Percentiles rank a stretch among this genome's conserved stretches.
phyloP scores from a whole-genome alignment of 2,797 vertebrate genomes.

The Sebastes nivosus region DNA sequence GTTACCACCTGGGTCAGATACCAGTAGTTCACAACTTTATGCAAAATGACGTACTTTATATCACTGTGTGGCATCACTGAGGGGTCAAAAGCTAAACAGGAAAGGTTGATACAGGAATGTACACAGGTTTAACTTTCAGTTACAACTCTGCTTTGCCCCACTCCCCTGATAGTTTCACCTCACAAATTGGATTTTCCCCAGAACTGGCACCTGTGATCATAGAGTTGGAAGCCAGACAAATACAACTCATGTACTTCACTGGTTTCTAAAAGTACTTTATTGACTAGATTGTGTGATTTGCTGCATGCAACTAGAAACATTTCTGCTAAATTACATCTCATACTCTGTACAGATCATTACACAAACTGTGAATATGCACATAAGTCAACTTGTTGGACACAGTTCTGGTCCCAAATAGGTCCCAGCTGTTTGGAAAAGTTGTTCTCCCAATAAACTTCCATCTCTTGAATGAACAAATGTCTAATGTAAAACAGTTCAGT shows the following conservation, averaged over 20 bases:
- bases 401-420: constrained; percentile 5
- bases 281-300: constrained; percentile 50
- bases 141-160: not conserved
- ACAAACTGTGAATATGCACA: constrained; percentile 41
- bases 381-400: constrained; percentile 5
- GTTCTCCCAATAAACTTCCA: not conserved
- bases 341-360: constrained; percentile 51
- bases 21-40: too few relatives aligned
- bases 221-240: not conserved
- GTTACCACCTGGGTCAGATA: too few relatives aligned
- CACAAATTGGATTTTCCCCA: not conserved
- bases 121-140: too few relatives aligned
- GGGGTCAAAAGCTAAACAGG: not conserved
- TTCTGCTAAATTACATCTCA: constrained; percentile 42
- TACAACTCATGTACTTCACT: not conserved
- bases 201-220: not conserved
- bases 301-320: constrained; percentile 63
- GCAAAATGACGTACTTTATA: too few relatives aligned
- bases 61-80: not conserved
- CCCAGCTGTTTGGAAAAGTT: not conserved
- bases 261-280: constrained; percentile 62
- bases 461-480: constrained; percentile 10
- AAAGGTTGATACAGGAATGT: not conserved
- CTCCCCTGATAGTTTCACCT: not conserved
- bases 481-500: constrained; percentile 21